These are phyloP conservation scores for Mesorhabditis sp. DNA, from an alignment of 2,888 invertebrate species.

Conservation along the genomic window DNA sequence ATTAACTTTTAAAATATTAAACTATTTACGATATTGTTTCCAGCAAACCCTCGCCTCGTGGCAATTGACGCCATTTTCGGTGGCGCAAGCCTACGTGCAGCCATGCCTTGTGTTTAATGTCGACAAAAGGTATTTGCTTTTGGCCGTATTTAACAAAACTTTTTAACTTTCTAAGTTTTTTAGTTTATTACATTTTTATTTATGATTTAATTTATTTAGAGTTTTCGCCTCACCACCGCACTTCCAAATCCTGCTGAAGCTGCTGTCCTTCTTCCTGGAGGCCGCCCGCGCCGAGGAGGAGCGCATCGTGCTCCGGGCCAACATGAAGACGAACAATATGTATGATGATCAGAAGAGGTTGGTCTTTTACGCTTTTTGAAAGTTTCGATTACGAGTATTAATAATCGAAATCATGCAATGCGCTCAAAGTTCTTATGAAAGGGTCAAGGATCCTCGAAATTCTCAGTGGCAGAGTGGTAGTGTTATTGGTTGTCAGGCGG, in stretches of 20 bases:
- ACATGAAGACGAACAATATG: neutral
- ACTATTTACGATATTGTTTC: neutral
- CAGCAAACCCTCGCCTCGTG: neutral
- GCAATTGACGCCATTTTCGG: neutral
- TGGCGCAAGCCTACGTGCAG: neutral
- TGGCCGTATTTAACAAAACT: neutral
- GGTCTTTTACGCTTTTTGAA: neutral
- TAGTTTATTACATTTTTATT: neutral
- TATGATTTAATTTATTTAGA: neutral
- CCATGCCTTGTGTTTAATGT: conserved; percentile 1
- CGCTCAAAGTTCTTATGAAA: too few species aligned
- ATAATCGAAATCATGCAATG: too few species aligned
- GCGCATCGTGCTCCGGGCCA: neutral
- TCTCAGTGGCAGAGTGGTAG: too few species aligned
- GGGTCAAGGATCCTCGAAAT: too few species aligned
- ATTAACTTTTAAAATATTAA: too few species aligned
- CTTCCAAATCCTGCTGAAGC: neutral
- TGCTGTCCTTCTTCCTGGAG: neutral
- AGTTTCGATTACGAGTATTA: too few species aligned
- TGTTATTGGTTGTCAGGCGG: too few species aligned
- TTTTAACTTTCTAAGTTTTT: too few species aligned
- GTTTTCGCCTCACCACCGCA: neutral
- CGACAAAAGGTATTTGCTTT: conserved; percentile 3
- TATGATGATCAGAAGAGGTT: neutral
- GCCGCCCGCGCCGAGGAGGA: neutral